Conservation (phyloP, 2,113 vertebrate genomes). For the Ameiurus melas region DNA sequence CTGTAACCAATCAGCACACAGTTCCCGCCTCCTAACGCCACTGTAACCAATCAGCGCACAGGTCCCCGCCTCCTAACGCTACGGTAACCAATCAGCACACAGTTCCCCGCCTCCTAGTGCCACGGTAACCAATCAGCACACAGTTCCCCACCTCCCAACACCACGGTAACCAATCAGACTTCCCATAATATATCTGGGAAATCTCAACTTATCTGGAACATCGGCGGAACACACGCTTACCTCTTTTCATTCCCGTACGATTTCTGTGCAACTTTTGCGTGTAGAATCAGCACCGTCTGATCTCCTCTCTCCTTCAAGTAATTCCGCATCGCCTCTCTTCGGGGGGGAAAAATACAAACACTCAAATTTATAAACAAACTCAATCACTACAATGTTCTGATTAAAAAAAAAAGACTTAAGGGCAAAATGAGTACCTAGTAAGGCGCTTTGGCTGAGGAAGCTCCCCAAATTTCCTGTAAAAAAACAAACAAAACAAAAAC, state of each 20-base stretch:
- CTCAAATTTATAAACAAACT: neutral
- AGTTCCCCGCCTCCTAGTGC: neutral
- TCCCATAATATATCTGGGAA: neutral
- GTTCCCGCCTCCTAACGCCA: no score
- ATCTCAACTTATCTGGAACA: neutral
- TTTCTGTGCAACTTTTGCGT: slow-evolving; percentile 97
- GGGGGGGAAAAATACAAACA: neutral
- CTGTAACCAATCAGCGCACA: no score
- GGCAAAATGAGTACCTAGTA: slow-evolving; percentile 79
- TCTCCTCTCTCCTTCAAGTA: slow-evolving; percentile 95
- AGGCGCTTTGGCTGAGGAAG: slow-evolving; percentile 91
- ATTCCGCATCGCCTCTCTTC: slow-evolving; percentile 94
- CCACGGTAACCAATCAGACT: neutral
- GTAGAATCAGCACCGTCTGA: slow-evolving; percentile 95
- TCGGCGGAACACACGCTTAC: slow-evolving; percentile 62
- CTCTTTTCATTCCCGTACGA: slow-evolving; percentile 98
- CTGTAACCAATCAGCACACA: no score
- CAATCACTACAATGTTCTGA: neutral
- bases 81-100: no score
- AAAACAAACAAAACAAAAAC: no score
- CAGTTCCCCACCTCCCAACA: neutral
- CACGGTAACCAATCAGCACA: neutral
- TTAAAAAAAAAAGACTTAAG: neutral
- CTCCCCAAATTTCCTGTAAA: slow-evolving; percentile 98
- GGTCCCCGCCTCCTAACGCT: no score